Base-by-base conservation (phyloP, 92 coral and sea anemone genomes). In the Porites rus region DNA sequence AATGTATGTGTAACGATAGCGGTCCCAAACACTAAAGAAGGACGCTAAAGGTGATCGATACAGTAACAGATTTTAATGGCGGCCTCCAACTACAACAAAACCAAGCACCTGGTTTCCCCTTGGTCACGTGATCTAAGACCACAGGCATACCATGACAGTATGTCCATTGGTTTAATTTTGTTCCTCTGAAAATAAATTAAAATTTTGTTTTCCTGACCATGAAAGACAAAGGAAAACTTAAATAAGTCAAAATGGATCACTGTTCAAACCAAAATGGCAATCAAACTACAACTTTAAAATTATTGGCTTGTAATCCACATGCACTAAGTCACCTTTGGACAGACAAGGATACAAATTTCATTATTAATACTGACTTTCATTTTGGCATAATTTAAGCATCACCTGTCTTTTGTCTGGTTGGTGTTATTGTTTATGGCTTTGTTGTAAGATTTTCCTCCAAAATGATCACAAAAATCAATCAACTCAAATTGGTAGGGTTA, bases 151-250 rank as follows among this genome's bases (percentile, higher is more conserved):
- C 31, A 28, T 28, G 31, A 28, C 31, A 28, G 31, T 28, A 28
- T 28, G 31, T 28, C 1, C 31, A 28, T 66, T 25, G 71, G 71
- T 66, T 66, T 66, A 66, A 66, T 66, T 66, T 66, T 66, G 18
- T 65, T 65, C 69, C 69, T 17, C 18, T 65, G 69, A 64, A 64
- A 64, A 64, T 64, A 60, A 60, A 60, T 60, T 60, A 60, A 60
- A 60, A 11, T 60, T 60, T 60, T 60, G 65, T 60, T 60, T 60
- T 60, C 18, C 13, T 60, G 65, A 60, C 18, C 12, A 11, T 60
- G 65, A 11, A 60, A 60, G 65, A 60, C 65, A 60, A 60, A 60
- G 65, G 65, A 60, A 60, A 60, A 60, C 65, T 60, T 60, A 11
- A 60, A 60, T 60, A 60, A 60, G 65, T 60, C 65, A 60, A 60